Base-by-base conservation (phyloP, 1,140 invertebrate species). In the Monochamus saltuarius region DNA sequence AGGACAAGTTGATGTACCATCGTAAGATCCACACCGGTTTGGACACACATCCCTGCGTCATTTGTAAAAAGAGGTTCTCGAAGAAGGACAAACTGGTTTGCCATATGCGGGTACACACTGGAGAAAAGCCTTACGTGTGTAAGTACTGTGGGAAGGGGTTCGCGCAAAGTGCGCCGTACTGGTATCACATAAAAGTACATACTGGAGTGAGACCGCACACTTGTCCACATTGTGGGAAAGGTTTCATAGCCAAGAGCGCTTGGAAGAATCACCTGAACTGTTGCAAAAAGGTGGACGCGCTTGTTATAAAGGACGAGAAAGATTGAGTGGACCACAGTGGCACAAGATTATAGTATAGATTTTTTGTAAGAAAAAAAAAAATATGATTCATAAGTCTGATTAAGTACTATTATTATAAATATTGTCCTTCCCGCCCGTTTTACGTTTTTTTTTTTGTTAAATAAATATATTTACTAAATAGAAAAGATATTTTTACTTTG, bases 101-200 rank as follows among this genome's bases (percentile, higher is more conserved):
- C 4, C 62, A 64, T 43, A 51, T 42, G 7, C 46, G 62, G 17
- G 50, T 47, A 17, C 62, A 64, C 34, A 64, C 56, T 7, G 56
- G 56, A 9, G 62, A 64, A 69, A 90, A 89, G 70, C 89, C 89
- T 9, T 92, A 87, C 73, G 81, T 87, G 36, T 93, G 91, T 76
- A 77, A 81, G 4, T 79, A 85, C 19, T 92, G 90, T 71, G 84
- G 85, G 2, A 82, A 89, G 69, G 74, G 82, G 1, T 92, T 92
- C 68, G 88, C 86, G 0, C 89, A 91, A 69, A 85, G 85, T 7
- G 35, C 34, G n/a, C 53, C 37, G 42, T 47, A 59, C 10, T 59
- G 51, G n/a, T 47, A 59, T 11, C 62, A 64, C 29, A 56, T 51
- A 19, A 43, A 56, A 22, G 17, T 11, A 7, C 62, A 64, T 14